Conservation (phyloP, 2,797 vertebrate species). For the Gambusia yucatana region DNA sequence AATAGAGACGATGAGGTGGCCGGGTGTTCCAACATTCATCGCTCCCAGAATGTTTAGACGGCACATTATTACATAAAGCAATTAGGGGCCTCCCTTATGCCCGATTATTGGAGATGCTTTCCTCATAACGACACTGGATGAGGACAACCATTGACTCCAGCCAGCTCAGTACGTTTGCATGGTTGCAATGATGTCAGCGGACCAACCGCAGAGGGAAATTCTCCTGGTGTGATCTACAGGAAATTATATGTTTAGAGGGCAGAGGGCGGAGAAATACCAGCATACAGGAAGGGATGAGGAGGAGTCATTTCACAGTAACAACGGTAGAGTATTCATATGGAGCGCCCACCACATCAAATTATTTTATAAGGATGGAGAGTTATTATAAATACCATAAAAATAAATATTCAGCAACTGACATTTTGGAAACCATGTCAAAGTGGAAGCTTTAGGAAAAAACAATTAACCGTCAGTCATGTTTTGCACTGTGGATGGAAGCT, state of each 20-base stretch:
- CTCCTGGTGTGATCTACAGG: slow-evolving; percentile 53
- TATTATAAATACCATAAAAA: not conserved
- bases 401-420: not conserved
- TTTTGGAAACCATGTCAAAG: not conserved
- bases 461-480: not conserved
- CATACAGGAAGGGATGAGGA: slow-evolving; percentile 8
- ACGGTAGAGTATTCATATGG: slow-evolving; percentile 20
- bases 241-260: slow-evolving; percentile 42
- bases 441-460: not conserved
- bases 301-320: slow-evolving; percentile 27
- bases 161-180: slow-evolving; percentile 52
- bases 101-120: slow-evolving; percentile 67
- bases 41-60: slow-evolving; percentile 68
- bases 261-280: slow-evolving; percentile 17
- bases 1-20: slow-evolving; percentile 73
- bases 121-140: slow-evolving; percentile 62
- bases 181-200: slow-evolving; percentile 71
- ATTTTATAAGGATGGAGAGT: slow-evolving; percentile 1
- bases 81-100: slow-evolving; percentile 70
- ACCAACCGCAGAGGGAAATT: slow-evolving; percentile 62
- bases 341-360: not conserved
- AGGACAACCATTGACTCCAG: slow-evolving; percentile 63
- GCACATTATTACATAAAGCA: slow-evolving; percentile 81
- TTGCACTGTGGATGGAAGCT: not conserved
- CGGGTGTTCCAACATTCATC: slow-evolving; percentile 71